phyloP scores from a whole-genome alignment of 1,140 invertebrate genomes.

The Schmidtea mediterranea region DNA sequence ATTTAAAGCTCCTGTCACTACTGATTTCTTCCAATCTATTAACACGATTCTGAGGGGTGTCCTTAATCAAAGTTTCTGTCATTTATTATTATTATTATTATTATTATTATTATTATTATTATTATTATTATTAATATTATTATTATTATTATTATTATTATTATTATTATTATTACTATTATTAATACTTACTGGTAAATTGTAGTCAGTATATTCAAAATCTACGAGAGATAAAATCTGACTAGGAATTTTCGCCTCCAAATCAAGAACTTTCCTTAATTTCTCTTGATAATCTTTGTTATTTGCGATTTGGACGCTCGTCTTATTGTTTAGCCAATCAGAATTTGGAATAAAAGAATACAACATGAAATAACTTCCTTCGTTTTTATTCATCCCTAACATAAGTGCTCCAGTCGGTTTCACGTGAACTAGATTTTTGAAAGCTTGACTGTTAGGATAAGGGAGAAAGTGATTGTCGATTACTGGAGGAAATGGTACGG shows the following conservation, averaged over 20 bases:
- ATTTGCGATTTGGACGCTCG: neutral
- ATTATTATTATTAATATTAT: neutral
- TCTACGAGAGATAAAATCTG: neutral
- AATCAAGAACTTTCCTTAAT: neutral
- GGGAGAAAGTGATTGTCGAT: neutral
- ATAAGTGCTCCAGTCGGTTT: slow-evolving; percentile 1
- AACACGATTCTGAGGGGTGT: neutral
- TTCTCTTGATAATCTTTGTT: neutral
- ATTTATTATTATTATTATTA: neutral
- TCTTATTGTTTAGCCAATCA: neutral
- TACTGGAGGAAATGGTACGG: neutral
- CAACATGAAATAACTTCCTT: slow-evolving; percentile 5
- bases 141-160: neutral
- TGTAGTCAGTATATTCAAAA: neutral
- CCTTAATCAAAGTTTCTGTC: neutral
- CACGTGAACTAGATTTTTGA: neutral
- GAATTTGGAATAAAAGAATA: neutral
- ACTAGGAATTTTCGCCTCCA: neutral
- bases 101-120: neutral
- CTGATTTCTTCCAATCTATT: neutral
- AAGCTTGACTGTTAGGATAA: neutral
- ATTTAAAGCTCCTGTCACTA: slow-evolving; percentile 3
- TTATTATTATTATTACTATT: neutral
- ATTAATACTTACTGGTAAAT: neutral
- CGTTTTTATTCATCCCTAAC: slow-evolving; percentile 6